Percentiles rank a stretch among this genome's conserved stretches.
Conservation (phyloP, 2,888 invertebrate genomes). For the Perdita meconis region DNA sequence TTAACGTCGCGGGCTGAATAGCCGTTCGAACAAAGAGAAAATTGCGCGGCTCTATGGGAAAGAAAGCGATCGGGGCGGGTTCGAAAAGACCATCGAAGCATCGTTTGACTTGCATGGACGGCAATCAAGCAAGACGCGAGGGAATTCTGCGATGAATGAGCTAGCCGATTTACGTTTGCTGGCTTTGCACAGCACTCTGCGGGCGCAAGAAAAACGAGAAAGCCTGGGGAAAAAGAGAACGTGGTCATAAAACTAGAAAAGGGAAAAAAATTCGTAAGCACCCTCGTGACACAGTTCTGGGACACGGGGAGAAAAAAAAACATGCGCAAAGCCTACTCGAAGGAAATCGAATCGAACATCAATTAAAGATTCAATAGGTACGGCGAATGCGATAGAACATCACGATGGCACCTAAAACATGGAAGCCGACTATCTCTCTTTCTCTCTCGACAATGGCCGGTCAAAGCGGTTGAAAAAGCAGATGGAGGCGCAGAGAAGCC, state of each 20-base stretch:
- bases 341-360: slow-evolving; percentile 17
- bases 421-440: no score
- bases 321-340: neutral
- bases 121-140: slow-evolving; percentile 58
- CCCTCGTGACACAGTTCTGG: no score
- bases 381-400: neutral
- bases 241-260: slow-evolving; percentile 3
- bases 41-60: slow-evolving; percentile 5
- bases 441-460: no score
- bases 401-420: neutral
- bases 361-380: slow-evolving; percentile 45
- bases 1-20: slow-evolving; percentile 58
- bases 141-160: slow-evolving; percentile 16
- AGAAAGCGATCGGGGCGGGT: slow-evolving; percentile 12
- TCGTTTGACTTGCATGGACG: slow-evolving; percentile 48
- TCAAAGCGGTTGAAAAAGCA: slow-evolving; percentile 34
- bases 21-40: slow-evolving; percentile 32
- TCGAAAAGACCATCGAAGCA: slow-evolving; percentile 31
- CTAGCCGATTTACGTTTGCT: slow-evolving; percentile 62
- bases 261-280: slow-evolving; percentile 16
- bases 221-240: neutral
- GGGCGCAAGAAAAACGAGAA: neutral
- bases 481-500: slow-evolving; percentile 24
- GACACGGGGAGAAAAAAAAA: slow-evolving; percentile 10
- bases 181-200: slow-evolving; percentile 36